Percentiles rank a stretch among this genome's conserved stretches.
phyloP scores from a whole-genome alignment of 2,797 vertebrate species.

The Discoglossus pictus region DNA sequence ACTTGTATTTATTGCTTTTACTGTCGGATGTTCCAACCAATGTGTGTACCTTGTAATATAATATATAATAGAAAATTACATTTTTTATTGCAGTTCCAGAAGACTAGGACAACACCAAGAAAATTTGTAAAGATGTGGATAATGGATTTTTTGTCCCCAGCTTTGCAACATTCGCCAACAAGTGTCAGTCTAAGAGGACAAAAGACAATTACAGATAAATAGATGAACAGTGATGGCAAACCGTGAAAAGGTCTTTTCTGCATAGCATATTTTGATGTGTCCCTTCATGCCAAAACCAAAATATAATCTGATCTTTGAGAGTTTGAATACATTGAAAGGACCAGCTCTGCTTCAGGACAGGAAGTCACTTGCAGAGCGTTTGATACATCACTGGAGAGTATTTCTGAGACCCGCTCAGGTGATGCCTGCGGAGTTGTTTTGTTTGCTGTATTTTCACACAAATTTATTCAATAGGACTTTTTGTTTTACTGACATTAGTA shows the following conservation, averaged over 20 bases:
- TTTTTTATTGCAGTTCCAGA: no score
- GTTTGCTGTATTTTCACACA: slow-evolving; percentile 71
- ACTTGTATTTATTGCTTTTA: no score
- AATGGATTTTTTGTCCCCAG: no score
- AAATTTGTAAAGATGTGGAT: no score
- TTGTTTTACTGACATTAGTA: slow-evolving; percentile 70
- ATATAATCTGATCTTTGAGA: slow-evolving; percentile 8
- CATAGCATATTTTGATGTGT: background rate
- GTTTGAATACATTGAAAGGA: slow-evolving; percentile 51
- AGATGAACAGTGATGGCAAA: background rate
- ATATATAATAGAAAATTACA: no score
- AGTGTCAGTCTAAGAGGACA: no score
- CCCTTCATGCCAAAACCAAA: slow-evolving; percentile 12
- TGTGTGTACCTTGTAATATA: no score
- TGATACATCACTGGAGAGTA: slow-evolving; percentile 58
- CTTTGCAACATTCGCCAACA: no score
- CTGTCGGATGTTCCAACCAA: no score
- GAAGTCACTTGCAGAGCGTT: slow-evolving; percentile 69
- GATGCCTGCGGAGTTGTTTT: slow-evolving; percentile 66
- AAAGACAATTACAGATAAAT: no score
- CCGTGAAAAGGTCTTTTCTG: slow-evolving; percentile 5
- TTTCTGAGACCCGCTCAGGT: slow-evolving; percentile 63
- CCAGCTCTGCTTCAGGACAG: slow-evolving; percentile 58
- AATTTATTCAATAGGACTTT: slow-evolving; percentile 76
- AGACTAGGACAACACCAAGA: no score